Conservation (phyloP, 2,113 vertebrate genomes). For the Promerops cafer region DNA sequence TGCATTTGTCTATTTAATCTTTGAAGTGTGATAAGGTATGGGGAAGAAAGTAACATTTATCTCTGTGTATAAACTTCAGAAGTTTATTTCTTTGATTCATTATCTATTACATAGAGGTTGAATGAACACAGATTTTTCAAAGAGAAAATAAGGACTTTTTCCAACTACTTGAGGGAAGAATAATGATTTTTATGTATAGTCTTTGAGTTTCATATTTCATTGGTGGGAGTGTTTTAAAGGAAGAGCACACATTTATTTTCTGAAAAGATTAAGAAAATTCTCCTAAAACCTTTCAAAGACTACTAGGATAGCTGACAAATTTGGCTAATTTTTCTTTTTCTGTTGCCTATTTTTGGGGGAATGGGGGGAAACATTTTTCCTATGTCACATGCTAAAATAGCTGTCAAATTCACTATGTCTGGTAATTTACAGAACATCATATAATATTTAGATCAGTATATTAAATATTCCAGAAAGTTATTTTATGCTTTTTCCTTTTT, state of each 20-base stretch:
- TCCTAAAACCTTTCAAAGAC: background rate
- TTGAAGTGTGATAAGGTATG: fast-evolving
- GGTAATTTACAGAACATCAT: background rate
- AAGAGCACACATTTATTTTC: background rate
- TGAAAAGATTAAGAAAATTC: background rate
- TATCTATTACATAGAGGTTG: background rate
- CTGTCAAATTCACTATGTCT: background rate
- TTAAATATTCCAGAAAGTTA: background rate
- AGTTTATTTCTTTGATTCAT: background rate
- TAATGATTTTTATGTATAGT: background rate
- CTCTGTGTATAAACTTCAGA: background rate
- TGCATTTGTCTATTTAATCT: background rate
- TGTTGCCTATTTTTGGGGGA: background rate
- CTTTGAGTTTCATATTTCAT: background rate
- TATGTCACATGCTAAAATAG: background rate
- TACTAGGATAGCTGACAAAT: background rate
- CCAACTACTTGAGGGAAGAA: background rate
- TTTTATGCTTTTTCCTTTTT: background rate
- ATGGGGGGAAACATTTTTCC: background rate
- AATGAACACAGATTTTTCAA: background rate
- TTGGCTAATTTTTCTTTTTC: background rate
- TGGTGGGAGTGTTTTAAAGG: background rate
- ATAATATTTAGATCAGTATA: background rate
- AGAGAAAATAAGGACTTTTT: background rate
- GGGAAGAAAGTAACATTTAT: background rate